Base-by-base conservation (phyloP, 2,888 invertebrate genomes). In the Drosophila anceps region DNA sequence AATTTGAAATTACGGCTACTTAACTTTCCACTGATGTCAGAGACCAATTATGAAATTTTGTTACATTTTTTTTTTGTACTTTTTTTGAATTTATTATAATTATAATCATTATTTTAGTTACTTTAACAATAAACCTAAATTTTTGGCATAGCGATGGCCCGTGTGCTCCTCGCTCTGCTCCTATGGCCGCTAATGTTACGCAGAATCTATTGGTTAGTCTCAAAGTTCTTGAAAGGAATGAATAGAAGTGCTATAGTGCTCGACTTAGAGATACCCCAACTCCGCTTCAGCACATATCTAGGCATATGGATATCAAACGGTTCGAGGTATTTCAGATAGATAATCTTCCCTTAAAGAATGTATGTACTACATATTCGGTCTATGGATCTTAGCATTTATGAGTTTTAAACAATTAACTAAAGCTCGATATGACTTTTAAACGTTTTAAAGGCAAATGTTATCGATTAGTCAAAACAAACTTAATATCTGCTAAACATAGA, bases 11-110 rank as follows among this genome's bases (percentile, higher is more conserved):
- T 79, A 46, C 65, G 76, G 71, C 68, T 73, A 59, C 48, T 73
- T 73, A 73, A 59, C 80, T 70, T 82, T 73, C 59, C 66, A 73
- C 60, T 67, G 67, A 55, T 63, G 80, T 71, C 67, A 71, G 67
- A 60, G 31, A 18, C 8, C 41, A 78, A 81, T 78, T 78, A 80
- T 64, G 65, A 57, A 64, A 29, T 62, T 44, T 63, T 55, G 62
- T 50, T 50, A 31, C 48, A 48, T 31, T 50, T 50, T 27, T 27
- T 4, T 24, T 24, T 24, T 27, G n/a, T n/a, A n/a, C 27, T 15
- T 15, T 58, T 57, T 59, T 59, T 18, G 43, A 63, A 44, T 50
- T 51, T 29, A 39, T 29, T 54, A 39, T 54, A 37, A 54, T 54
- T 37, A 39, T 39, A 39, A 54, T 54, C 27, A 62, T 69, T 70